Conservation (phyloP, 2,113 vertebrate genomes). For the Alexandromys fortis region DNA sequence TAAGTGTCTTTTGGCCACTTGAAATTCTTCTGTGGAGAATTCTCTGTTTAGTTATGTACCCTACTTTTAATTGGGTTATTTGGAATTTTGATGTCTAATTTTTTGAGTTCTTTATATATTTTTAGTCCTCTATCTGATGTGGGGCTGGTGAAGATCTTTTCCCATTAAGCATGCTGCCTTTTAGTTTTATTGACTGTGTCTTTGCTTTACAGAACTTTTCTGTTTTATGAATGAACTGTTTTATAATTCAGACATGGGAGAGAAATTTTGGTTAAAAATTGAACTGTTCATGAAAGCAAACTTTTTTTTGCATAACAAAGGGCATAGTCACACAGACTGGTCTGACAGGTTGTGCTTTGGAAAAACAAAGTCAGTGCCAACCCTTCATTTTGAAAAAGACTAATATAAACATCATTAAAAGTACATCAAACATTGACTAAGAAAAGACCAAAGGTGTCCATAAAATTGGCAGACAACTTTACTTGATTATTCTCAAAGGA, state of each 20-base stretch:
- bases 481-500: neutral
- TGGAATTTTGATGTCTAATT: too few species aligned
- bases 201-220: too few species aligned
- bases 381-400: neutral
- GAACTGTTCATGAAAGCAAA: neutral
- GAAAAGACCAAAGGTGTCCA: neutral
- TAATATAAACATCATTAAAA: neutral
- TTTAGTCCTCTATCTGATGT: too few species aligned
- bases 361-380: neutral
- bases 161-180: too few species aligned
- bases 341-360: neutral
- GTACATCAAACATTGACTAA: neutral
- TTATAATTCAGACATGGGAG: neutral
- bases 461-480: neutral
- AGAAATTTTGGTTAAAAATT: neutral
- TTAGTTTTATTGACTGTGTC: too few species aligned
- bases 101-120: too few species aligned
- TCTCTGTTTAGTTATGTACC: too few species aligned
- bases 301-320: neutral
- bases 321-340: neutral
- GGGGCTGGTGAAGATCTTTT: too few species aligned
- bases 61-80: too few species aligned
- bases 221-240: neutral
- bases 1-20: too few species aligned
- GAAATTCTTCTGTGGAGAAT: too few species aligned